Conservation (phyloP, 1,140 invertebrate species). For the Steinernema khuongi region DNA sequence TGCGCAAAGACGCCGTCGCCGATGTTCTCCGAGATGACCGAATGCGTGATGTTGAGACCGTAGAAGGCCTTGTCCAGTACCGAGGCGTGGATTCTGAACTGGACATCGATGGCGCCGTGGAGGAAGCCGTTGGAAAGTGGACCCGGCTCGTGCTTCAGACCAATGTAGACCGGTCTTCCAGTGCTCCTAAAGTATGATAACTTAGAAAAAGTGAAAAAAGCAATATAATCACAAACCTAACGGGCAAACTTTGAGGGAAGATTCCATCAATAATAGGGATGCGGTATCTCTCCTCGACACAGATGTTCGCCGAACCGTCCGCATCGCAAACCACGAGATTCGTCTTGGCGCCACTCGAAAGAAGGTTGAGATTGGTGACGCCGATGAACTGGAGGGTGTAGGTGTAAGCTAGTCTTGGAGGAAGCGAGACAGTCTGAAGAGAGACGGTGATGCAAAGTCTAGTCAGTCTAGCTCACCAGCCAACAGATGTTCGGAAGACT, state of each 20-base stretch:
- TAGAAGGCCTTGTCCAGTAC: slow-evolving; percentile 56
- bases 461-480: slow-evolving; percentile 35
- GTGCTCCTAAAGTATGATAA: slow-evolving; percentile 39
- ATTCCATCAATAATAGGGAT: slow-evolving; percentile 52
- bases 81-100: slow-evolving; percentile 52
- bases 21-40: slow-evolving; percentile 79
- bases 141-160: slow-evolving; percentile 44
- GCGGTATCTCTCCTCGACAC: slow-evolving; percentile 41
- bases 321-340: slow-evolving; percentile 53
- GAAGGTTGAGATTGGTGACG: slow-evolving; percentile 42
- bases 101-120: slow-evolving; percentile 48
- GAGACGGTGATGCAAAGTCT: neutral
- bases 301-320: slow-evolving; percentile 36
- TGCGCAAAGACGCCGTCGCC: slow-evolving; percentile 70
- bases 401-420: slow-evolving; percentile 47
- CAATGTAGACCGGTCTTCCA: slow-evolving; percentile 53
- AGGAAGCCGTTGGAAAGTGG: slow-evolving; percentile 31
- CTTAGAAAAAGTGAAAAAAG: slow-evolving; percentile 24
- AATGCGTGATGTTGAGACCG: slow-evolving; percentile 85
- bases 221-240: slow-evolving; percentile 23
- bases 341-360: slow-evolving; percentile 22
- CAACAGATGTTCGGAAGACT: slow-evolving; percentile 46
- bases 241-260: slow-evolving; percentile 49
- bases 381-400: slow-evolving; percentile 55
- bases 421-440: slow-evolving; percentile 43